Evolutionary conservation across 2,113 vertebrate genomes (phyloP), one percentile per base, ranked within the genome.

Genomic region (Trinectes maculatus): DNA sequence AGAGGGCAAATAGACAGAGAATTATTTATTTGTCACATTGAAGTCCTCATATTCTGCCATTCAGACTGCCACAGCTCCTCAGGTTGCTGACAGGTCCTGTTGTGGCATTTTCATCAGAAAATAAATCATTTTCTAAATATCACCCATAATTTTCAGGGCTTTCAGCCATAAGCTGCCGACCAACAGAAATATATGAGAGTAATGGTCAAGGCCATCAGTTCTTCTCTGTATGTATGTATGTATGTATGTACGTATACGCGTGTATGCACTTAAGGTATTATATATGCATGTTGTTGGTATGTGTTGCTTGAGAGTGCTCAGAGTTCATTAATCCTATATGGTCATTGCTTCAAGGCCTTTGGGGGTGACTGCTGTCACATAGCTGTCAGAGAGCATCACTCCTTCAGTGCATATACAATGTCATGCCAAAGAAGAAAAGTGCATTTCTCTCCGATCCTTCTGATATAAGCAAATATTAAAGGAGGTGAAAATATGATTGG

Each of bases 41-140:
- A 70, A 60, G 33, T 54, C 69, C 18, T 64, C 6, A 28, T 40
- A 43, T 61, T 39, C 37, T 58, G 18, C 28, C 6, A 40, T 43
- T 44, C 22, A 49, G 74, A 75, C n/a, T n/a, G n/a, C n/a, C n/a
- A n/a, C 61, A 53, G 24, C 16, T 48, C 18, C 36, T 55, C 36
- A 3, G 8, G 26, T 46, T 47, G 42, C 71, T 85, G 74, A 72
- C 64, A 74, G 42, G 12, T 58, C 26, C 54, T 46, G 61, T 81
- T 69, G 72, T 81, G 70, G 57, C 44, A 58, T 71, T 89, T 85
- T 82, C 36, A 53, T 64, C 52, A 54, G 29, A 34, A 62, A 82
- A 79, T 36, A 37, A 80, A 71, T 68, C 59, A 68, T 81, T 73
- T 82, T 84, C 72, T 73, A 87, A 90, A 91, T 90, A 87, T 85